Percentiles rank a stretch among this genome's conserved stretches.
Evolutionary conservation across 1,140 invertebrate genomes (phyloP).

Genomic region (Venustaconcha ellipsiformis): DNA sequence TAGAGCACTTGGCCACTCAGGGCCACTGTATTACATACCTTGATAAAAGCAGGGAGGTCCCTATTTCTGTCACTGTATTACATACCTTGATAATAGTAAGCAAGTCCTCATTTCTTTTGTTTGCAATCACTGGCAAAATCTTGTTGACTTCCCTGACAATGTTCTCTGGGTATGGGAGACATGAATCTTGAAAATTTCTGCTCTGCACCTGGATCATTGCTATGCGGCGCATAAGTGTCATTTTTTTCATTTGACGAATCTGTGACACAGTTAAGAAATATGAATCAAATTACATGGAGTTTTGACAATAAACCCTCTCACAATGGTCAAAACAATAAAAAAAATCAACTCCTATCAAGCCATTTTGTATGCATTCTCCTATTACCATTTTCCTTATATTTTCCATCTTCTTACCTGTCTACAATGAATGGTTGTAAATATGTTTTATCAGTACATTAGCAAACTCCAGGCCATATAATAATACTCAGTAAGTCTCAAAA

Average conservation of each 20-base stretch:
- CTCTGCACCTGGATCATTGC: conserved; percentile 60
- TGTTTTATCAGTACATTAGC: no score
- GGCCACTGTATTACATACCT: conserved; percentile 1
- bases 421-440: no score
- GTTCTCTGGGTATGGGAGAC: conserved; percentile 58
- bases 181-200: conserved; percentile 52
- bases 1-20: no score
- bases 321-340: no score
- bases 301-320: background rate
- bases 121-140: conserved; percentile 61
- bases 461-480: no score
- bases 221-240: conserved; percentile 52
- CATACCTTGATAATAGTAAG: conserved; percentile 65
- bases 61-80: no score
- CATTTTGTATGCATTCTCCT: no score
- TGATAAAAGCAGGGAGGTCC: background rate
- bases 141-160: conserved; percentile 55
- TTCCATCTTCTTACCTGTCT: no score
- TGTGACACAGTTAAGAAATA: conserved; percentile 23
- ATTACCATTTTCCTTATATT: no score
- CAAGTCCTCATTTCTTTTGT: conserved; percentile 64
- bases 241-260: conserved; percentile 61
- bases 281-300: background rate
- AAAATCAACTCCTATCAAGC: no score
- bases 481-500: no score